Conservation (phyloP, 2,797 vertebrate genomes). For the Siniperca scherzeri region DNA sequence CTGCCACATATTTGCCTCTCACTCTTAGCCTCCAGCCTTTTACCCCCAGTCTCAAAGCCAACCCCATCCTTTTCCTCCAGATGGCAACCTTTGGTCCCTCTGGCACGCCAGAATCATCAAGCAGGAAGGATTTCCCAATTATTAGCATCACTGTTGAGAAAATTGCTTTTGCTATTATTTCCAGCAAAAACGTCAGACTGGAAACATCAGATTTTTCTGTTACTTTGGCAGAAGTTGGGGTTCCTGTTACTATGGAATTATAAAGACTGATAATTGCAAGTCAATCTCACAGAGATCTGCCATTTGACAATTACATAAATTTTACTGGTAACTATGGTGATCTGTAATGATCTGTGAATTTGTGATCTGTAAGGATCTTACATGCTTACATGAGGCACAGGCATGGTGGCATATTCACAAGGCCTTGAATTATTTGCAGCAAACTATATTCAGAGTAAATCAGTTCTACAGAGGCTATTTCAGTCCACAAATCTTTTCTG, state of each 20-base stretch:
- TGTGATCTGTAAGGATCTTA: neutral
- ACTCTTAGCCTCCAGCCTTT: slow-evolving; percentile 34
- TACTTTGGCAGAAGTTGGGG: neutral
- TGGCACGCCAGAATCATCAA: slow-evolving; percentile 12
- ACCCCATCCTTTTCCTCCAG: slow-evolving; percentile 50
- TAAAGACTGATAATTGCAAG: slow-evolving; percentile 6
- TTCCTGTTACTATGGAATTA: slow-evolving; percentile 4
- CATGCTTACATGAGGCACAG: too few relatives aligned
- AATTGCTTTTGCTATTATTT: slow-evolving; percentile 28
- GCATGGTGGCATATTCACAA: neutral
- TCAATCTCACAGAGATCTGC: neutral
- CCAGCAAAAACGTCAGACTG: neutral
- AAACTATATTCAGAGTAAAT: neutral
- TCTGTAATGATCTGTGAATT: neutral
- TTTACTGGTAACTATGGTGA: slow-evolving; percentile 5
- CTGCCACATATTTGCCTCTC: slow-evolving; percentile 46
- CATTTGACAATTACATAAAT: slow-evolving; percentile 3
- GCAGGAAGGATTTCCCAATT: slow-evolving; percentile 52
- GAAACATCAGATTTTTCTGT: neutral
- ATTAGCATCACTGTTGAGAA: slow-evolving; percentile 30
- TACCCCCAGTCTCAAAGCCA: slow-evolving; percentile 32
- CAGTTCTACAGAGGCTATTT: neutral
- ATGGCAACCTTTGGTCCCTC: slow-evolving; percentile 63
- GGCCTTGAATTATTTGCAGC: neutral
- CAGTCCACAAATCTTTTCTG: neutral